Evolutionary conservation across 2,113 vertebrate genomes (phyloP), one percentile per base, ranked within the genome.

Genomic region (Pimephales promelas): DNA sequence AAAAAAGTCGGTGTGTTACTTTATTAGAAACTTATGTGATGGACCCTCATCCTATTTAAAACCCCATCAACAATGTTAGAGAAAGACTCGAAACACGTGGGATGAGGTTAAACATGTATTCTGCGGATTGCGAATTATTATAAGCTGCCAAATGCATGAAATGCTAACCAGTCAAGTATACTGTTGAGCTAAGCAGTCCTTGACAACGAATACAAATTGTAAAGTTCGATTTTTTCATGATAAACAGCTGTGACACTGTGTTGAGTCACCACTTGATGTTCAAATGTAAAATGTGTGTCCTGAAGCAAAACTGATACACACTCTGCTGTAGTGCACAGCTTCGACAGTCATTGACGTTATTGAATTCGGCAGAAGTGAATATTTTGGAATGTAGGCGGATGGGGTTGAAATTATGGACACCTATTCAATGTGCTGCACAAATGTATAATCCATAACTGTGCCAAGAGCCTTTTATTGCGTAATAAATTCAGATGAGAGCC

Each of bases 401-500:
- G 40, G 56, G 13, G 40, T 22, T 80, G 14, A 79, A 79, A 62
- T 49, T 66, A 66, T 66, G 61, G 26, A 66, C 61, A 4, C n/a
- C 61, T 18, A 26, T 52, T 66, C 61, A 3, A 80, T 66, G 24
- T 5, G 18, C 59, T 22, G 18, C 61, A 49, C 1, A 1, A 66
- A 66, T 66, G 52, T 34, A 80, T 49, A 31, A 64, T 80, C 26
- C 61, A 80, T 80, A 80, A 80, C 78, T 80, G 43, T 80, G 45
- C 61, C 43, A 80, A 66, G 40, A n/a, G 59, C 26, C 14, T 80
- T 40, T 66, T 80, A 80, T 66, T 52, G 78, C 6, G 3, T 80
- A 80, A 80, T 80, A 80, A 66, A 80, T 80, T 80, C 26, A 80
- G 78, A 80, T 34, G 61, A 80, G 26, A 45, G 45, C 24, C 78